phyloP scores from a whole-genome alignment of 2,888 invertebrate species.

The Xestia c-nigrum region DNA sequence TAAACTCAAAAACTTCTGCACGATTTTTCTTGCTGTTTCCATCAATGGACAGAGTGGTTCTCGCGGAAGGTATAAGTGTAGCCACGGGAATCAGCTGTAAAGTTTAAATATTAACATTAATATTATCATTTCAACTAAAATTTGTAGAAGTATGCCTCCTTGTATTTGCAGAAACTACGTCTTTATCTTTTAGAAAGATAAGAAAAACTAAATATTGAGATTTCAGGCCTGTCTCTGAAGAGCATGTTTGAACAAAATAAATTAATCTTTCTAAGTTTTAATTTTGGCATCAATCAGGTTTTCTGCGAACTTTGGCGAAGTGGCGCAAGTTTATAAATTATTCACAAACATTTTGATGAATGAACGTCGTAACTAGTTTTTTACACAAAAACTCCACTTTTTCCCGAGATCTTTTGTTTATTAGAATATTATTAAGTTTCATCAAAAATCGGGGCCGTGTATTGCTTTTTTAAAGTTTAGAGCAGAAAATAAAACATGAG shows the following conservation, averaged over 20 bases:
- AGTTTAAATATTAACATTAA: too few relatives aligned
- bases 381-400: neutral
- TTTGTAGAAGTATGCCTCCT: neutral
- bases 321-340: constrained; percentile 43
- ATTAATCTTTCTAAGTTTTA: constrained; percentile 39
- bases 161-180: neutral
- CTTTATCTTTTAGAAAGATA: neutral
- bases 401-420: constrained; percentile 16
- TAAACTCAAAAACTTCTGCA: too few relatives aligned
- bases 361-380: constrained; percentile 17
- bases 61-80: too few relatives aligned
- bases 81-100: too few relatives aligned
- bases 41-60: too few relatives aligned
- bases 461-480: neutral
- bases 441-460: neutral
- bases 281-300: constrained; percentile 37
- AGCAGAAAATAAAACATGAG: neutral
- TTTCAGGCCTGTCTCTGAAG: neutral
- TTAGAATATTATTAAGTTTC: constrained; percentile 25
- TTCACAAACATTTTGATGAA: constrained; percentile 49
- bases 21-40: too few relatives aligned
- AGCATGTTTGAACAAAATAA: constrained; percentile 23
- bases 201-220: neutral
- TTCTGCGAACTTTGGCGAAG: constrained; percentile 10
- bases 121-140: neutral